Percentiles rank a stretch among this genome's conserved stretches.
Conservation (phyloP, 2,113 vertebrate species). For the Craseonycteris thonglongyai region DNA sequence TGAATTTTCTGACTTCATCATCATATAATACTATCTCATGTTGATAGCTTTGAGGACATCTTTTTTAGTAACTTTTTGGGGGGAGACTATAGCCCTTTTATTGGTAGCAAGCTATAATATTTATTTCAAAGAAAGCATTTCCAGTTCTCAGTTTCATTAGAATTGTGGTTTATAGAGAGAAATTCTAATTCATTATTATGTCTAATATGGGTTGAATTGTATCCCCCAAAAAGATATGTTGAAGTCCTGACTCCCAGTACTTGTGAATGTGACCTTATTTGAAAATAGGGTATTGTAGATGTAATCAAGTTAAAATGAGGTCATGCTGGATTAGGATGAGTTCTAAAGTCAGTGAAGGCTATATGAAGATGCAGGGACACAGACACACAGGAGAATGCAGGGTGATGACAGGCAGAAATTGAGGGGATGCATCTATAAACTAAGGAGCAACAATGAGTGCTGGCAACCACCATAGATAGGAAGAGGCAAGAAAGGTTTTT, state of each 20-base stretch:
- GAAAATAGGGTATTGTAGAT: background rate
- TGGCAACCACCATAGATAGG: background rate
- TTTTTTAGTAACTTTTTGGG: background rate
- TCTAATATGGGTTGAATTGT: background rate
- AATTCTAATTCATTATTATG: background rate
- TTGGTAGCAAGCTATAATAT: background rate
- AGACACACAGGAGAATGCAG: background rate
- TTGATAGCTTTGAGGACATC: background rate
- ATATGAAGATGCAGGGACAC: background rate
- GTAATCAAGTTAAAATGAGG: background rate
- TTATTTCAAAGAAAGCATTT: constrained; percentile 7
- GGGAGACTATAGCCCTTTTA: background rate
- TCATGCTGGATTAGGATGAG: background rate
- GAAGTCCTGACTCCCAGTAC: background rate
- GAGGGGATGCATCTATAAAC: no score
- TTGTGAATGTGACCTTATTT: background rate
- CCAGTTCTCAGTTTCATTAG: background rate
- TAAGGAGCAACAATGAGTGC: background rate
- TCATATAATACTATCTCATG: background rate
- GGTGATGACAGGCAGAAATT: background rate
- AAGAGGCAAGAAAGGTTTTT: background rate
- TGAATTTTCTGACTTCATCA: background rate
- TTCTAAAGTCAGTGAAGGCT: background rate
- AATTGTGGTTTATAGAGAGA: background rate
- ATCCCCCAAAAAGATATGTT: background rate